Evolutionary conservation across 2,113 vertebrate genomes (phyloP), one percentile per base, ranked within the genome.

Genomic region (Anguilla rostrata): DNA sequence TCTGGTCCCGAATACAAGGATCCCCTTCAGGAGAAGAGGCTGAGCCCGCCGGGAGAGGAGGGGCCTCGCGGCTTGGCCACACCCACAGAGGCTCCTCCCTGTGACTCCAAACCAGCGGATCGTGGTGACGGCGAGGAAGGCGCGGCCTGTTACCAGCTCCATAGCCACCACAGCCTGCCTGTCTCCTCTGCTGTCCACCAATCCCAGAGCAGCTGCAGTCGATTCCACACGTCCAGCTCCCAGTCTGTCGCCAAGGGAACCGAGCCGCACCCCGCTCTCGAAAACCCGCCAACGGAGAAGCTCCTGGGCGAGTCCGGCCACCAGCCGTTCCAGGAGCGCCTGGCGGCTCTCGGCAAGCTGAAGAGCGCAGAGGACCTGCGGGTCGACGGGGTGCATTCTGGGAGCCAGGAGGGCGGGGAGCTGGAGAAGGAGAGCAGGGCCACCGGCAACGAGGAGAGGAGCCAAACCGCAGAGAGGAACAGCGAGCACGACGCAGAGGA

Each of bases 261-360:
- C 0, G 93, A 94, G 26, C 90, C 89, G 0, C 94, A 92, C 0
- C 93, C 94, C 40, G 94, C 96, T 40, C 92, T 95, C 8, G 96
- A 95, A 90, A 95, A 95, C 86, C 92, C 89, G 5, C 15, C 78
- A 2, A 81, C 90, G 0, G 90, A 89, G 43, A 94, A 94, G 83
- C 92, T 93, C 56, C 89, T 87, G 39, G 91, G 89, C 2, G 95
- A 95, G 11, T 83, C 91, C 83, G 88, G 93, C 41, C 92, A 90
- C 75, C 89, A 92, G 12, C 94, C 94, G 39, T 92, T 96, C 85
- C 91, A 94, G 86, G 95, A 96, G 86, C 93, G 94, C 29, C 81
- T 95, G 78, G 91, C 87, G 0, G 94, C 91, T 41, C 92, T 95
- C 75, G 94, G 94, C 78, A 95, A 94, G 86, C 89, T 91, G 86